Base-by-base conservation (phyloP, 2,797 vertebrate genomes). In the Enteromius thamalakanensis region DNA sequence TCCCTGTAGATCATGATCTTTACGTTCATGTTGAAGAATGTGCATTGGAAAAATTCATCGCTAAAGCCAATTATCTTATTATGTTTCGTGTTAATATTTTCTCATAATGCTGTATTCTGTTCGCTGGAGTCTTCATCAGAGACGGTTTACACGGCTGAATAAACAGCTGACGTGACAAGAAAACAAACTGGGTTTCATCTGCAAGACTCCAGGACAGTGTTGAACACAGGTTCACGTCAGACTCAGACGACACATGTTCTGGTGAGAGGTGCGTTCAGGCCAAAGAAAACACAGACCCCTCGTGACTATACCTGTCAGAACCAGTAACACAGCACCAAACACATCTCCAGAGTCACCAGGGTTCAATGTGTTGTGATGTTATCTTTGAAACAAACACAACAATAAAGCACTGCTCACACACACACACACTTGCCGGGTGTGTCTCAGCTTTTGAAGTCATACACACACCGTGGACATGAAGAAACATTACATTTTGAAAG, bases 291-390 rank as follows among this genome's bases (percentile, higher is more conserved):
- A 93, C 82, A 88, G 91, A 86, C 87, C 83, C 89, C 91, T 93
- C 72, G 89, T 85, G 82, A n/a, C 65, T 9, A 3, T 14, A 45
- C 64, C 74, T 90, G 90, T 90, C 88, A 85, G 87, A 84, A 49
- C 85, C 89, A 89, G 84, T 88, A 90, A 91, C 87, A 40, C 68
- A 83, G 75, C 76, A 84, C 88, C 90, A 92, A 93, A 91, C 87
- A 53, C 76, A 90, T 92, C 92, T 94, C 91, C 15, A 84, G 89
- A 93, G 90, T 93, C 91, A 86, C 68, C 72, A 79, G 87, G 90
- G 92, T 92, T 93, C 92, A 94, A 94, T 94, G 92, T 94, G 91
- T 93, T 94, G 94, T 91, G 86, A 85, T 94, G 90, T 94, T 94
- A 94, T 94, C 90, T 91, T 95, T 92, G 93, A 89, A 94, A 92